Evolutionary conservation across 2,113 vertebrate genomes (phyloP).

Genomic region (rabbit (Oryctolagus cuniculus)): DNA sequence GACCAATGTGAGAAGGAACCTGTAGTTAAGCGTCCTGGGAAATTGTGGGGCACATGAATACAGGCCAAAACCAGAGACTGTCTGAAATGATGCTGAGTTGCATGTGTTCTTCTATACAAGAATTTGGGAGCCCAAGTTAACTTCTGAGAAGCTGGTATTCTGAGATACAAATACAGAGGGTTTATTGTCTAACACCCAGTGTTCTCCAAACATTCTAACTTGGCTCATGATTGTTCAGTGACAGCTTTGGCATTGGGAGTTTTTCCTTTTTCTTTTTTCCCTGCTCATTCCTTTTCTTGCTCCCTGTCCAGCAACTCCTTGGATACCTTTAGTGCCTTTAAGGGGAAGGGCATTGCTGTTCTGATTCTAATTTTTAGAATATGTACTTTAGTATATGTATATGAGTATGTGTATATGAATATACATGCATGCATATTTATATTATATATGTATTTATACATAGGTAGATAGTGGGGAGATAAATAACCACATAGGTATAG

Average conservation of each 20-base stretch:
- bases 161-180: neutral
- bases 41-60: neutral
- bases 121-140: neutral
- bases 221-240: neutral
- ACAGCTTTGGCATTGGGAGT: neutral
- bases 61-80: neutral
- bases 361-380: neutral
- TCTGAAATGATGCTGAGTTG: neutral
- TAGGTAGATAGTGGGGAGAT: neutral
- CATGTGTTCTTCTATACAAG: neutral
- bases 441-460: neutral
- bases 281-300: neutral
- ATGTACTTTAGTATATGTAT: neutral
- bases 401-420: neutral
- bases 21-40: neutral
- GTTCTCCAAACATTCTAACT: neutral
- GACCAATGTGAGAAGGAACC: neutral
- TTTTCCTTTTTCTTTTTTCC: neutral
- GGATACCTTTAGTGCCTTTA: neutral
- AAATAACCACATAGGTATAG: neutral
- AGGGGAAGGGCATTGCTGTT: neutral
- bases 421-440: neutral
- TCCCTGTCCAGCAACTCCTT: neutral
- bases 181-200: neutral
- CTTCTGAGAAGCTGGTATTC: neutral